Percentiles rank a stretch among this genome's conserved stretches.
Evolutionary conservation across 2,888 invertebrate species (phyloP).

Genomic region (Eristalinus sepulchralis): DNA sequence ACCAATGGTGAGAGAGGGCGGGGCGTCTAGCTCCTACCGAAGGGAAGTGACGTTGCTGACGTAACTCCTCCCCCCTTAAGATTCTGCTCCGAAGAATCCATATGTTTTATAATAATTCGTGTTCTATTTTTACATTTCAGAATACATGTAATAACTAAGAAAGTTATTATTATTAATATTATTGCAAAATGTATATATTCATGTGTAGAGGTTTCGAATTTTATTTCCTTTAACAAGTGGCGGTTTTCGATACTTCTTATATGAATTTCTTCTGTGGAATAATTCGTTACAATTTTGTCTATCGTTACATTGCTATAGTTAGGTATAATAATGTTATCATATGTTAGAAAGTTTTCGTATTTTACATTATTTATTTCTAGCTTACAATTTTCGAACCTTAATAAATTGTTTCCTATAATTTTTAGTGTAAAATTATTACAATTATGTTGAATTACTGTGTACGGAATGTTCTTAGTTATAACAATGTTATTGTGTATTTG

Average conservation of each 20-base stretch:
- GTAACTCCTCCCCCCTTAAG: conserved; percentile 20
- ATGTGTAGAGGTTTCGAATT: background rate
- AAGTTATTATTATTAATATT: background rate
- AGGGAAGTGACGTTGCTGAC: conserved; percentile 4
- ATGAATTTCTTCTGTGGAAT: too few species aligned
- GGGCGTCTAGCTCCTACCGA: background rate
- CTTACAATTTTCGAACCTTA: conserved; percentile 37
- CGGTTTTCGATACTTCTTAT: conserved; percentile 37
- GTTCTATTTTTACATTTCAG: conserved; percentile 4
- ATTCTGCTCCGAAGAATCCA: conserved; percentile 26
- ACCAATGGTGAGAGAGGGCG: background rate
- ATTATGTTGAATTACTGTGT: conserved; percentile 17
- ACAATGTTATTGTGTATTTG: conserved; percentile 18
- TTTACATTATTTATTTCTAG: conserved; percentile 18
- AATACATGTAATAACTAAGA: background rate
- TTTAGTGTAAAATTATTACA: conserved; percentile 26
- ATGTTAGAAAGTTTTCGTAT: conserved; percentile 33
- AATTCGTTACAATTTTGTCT: too few species aligned
- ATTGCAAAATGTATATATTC: conserved; percentile 10
- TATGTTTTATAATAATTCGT: conserved; percentile 1
- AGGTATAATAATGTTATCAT: conserved; percentile 26
- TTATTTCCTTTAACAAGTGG: conserved; percentile 6
- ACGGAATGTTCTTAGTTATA: conserved; percentile 23
- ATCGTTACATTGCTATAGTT: conserved; percentile 7
- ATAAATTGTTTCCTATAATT: conserved; percentile 14